These are phyloP conservation scores for Trachelipus rathkii DNA, from an alignment of 1,140 invertebrate genomes.

Conservation along the genomic window DNA sequence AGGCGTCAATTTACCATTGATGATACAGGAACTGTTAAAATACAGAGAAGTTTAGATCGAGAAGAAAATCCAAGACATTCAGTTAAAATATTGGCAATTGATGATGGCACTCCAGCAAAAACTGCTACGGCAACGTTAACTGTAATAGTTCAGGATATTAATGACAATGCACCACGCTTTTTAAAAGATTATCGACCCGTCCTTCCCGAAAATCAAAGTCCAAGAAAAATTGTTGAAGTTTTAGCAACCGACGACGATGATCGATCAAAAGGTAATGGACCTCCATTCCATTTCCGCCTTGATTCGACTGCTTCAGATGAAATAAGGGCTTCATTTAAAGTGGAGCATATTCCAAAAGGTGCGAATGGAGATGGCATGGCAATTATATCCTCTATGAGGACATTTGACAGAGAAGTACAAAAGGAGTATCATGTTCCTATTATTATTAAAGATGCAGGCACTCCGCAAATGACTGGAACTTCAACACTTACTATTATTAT, in stretches of 20 bases:
- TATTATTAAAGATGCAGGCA: constrained; percentile 84
- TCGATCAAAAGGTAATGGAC: constrained; percentile 87
- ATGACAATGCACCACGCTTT: constrained; percentile 70
- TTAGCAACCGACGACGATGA: constrained; percentile 92
- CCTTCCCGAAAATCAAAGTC: constrained; percentile 80
- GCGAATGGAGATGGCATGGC: constrained; percentile 94
- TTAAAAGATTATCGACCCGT: constrained; percentile 82
- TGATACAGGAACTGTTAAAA: constrained; percentile 78
- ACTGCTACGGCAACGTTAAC: constrained; percentile 93
- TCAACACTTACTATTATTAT: constrained; percentile 86
- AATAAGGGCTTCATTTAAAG: constrained; percentile 86
- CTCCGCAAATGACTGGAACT: constrained; percentile 86
- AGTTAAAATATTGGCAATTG: constrained; percentile 91
- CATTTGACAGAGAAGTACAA: constrained; percentile 91
- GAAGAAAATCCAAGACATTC: constrained; percentile 87
- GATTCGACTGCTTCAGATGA: constrained; percentile 87
- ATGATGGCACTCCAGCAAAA: constrained; percentile 87
- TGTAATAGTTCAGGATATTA: constrained; percentile 92
- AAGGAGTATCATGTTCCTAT: constrained; percentile 93
- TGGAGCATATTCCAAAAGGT: constrained; percentile 89
- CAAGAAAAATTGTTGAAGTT: constrained; percentile 86
- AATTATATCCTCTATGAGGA: constrained; percentile 79
- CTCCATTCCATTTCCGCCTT: constrained; percentile 87
- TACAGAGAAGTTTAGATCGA: constrained; percentile 59
- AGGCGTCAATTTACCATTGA: constrained; percentile 87